Conservation (phyloP, 2,113 vertebrate genomes). For the Ailuropoda melanoleuca region DNA sequence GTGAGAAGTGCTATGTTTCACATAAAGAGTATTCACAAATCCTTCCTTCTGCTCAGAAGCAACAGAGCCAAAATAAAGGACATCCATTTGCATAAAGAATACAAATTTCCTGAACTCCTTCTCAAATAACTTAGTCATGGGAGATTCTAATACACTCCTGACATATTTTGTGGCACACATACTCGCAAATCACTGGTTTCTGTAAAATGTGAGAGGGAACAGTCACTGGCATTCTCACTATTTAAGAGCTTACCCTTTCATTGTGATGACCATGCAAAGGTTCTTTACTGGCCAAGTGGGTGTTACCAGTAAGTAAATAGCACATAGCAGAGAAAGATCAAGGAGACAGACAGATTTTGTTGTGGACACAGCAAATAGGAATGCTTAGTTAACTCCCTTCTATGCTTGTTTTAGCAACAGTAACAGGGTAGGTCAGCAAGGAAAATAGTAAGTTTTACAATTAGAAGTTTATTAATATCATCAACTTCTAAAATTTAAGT, state of each 20-base stretch:
- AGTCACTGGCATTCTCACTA: constrained; percentile 34
- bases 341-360: constrained; percentile 45
- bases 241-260: constrained; percentile 8
- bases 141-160: background rate
- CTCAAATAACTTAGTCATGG: constrained; percentile 44
- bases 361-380: constrained; percentile 52
- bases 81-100: constrained; percentile 36
- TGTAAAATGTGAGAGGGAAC: constrained; percentile 32
- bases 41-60: constrained; percentile 28
- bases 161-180: constrained; percentile 1
- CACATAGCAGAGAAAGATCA: constrained; percentile 8
- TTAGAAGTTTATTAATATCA: constrained; percentile 36
- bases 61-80: background rate
- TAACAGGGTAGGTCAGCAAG: constrained; percentile 24
- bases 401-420: constrained; percentile 56
- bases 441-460: constrained; percentile 58
- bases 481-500: constrained; percentile 48
- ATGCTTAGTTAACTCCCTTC: constrained; percentile 59
- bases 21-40: background rate
- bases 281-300: constrained; percentile 68
- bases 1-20: constrained; percentile 31
- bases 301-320: constrained; percentile 58
- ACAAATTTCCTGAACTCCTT: constrained; percentile 51
- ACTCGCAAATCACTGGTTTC: constrained; percentile 54
- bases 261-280: constrained; percentile 45